A percentile compares a stretch with the other conserved stretches of the same genome.
Conservation (phyloP, 2,888 invertebrate species). For the Nebria salina region DNA sequence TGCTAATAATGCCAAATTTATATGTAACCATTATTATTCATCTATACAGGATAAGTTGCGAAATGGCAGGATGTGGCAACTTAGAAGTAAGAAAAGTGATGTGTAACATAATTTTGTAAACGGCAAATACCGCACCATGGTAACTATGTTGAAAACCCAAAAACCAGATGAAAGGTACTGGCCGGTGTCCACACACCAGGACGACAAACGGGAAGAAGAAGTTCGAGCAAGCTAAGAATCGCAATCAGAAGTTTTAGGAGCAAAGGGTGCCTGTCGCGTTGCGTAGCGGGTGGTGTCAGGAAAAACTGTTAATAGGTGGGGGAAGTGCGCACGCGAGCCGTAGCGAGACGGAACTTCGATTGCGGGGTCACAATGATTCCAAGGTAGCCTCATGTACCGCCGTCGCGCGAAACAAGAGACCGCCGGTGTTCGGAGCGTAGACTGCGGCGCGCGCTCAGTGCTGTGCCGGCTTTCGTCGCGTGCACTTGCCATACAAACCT, state of each 20-base stretch:
- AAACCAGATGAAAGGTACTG: slow-evolving; percentile 10
- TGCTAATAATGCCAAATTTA: background rate
- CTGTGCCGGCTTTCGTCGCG: slow-evolving; percentile 36
- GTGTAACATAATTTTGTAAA: slow-evolving; percentile 3
- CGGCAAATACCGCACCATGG: slow-evolving; percentile 11
- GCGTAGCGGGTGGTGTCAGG: slow-evolving; percentile 22
- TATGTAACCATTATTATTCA: background rate
- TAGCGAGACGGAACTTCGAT: slow-evolving; percentile 11
- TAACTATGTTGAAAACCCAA: slow-evolving; percentile 17
- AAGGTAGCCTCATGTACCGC: slow-evolving; percentile 13
- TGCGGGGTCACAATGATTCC: slow-evolving; percentile 15
- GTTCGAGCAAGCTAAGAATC: slow-evolving; percentile 15
- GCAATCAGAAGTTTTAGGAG: slow-evolving; percentile 13
- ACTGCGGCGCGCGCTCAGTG: slow-evolving; percentile 30
- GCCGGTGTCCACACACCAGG: slow-evolving; percentile 11
- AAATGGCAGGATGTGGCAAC: background rate
- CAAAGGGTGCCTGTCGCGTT: slow-evolving; percentile 16
- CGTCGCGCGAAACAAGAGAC: slow-evolving; percentile 21
- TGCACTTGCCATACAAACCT: slow-evolving; percentile 22
- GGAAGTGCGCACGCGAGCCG: slow-evolving; percentile 10
- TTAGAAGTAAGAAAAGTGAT: background rate
- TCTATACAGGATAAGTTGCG: background rate
- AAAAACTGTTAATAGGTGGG: background rate
- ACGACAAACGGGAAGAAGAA: background rate
- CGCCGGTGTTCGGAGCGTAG: slow-evolving; percentile 18